These are phyloP conservation scores for Lutraria lutraria DNA, from an alignment of 2,888 invertebrate genomes.

Conservation along the genomic window DNA sequence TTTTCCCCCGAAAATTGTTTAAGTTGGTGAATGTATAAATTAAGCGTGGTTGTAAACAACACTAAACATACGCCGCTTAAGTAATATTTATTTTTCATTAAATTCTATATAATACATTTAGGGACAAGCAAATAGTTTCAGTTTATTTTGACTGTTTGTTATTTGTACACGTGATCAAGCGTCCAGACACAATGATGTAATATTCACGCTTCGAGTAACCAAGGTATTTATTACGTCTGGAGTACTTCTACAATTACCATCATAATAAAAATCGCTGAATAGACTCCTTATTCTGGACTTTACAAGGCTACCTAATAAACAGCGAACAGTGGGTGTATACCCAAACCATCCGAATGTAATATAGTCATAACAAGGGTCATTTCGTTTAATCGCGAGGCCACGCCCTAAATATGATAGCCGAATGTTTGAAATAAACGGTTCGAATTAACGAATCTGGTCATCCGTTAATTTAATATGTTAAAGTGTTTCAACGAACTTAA, in stretches of 20 bases:
- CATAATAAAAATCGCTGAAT: not conserved
- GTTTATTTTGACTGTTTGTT: slow-evolving; percentile 26
- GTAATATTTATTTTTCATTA: slow-evolving; percentile 20
- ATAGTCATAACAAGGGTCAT: not conserved
- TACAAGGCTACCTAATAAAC: slow-evolving; percentile 36
- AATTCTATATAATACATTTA: not conserved
- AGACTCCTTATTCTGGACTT: not conserved
- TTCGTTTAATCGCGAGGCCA: not conserved
- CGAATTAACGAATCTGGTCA: not conserved
- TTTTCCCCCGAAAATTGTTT: not conserved
- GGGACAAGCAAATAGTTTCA: slow-evolving; percentile 3
- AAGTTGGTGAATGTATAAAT: not conserved
- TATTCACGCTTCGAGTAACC: slow-evolving; percentile 21
- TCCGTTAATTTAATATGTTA: not conserved
- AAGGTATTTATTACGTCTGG: slow-evolving; percentile 29
- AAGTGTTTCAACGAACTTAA: not conserved
- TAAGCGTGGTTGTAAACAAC: not conserved
- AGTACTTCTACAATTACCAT: slow-evolving; percentile 5
- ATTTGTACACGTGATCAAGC: slow-evolving; percentile 20
- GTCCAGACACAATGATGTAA: slow-evolving; percentile 37
- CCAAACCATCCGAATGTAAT: not conserved
- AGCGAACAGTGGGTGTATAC: not conserved
- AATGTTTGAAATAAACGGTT: not conserved
- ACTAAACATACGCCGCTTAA: not conserved
- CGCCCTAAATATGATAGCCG: not conserved